Evolutionary conservation across 2,888 invertebrate genomes (phyloP), one percentile per base, ranked within the genome.

Genomic region (Rhimphoctona megacephalus): DNA sequence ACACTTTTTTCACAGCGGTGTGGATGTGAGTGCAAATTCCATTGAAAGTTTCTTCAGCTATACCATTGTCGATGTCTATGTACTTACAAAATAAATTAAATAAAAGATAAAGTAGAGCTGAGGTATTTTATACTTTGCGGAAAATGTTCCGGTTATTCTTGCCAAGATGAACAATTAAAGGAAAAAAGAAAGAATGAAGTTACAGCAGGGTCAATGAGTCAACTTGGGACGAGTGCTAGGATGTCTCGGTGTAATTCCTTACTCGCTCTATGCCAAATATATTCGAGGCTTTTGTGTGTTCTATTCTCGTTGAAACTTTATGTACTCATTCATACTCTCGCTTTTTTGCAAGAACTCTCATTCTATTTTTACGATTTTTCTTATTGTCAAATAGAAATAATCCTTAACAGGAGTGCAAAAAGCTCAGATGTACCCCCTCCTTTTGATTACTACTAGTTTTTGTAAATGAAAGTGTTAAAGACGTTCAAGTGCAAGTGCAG

Each of bases 131-230:
- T 64, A 67, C 81, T 74, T 70, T 25, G 83, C 17, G 61, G 76
- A 74, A 74, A 74, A 66, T 81, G 52, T 25, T 81, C 25, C 67
- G 74, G 39, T 67, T 67, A 67, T 67, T 74, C 64, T 66, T 73
- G 74, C 73, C 73, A 78, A 69, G 67, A 67, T 54, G 25, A 46
- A 30, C 33, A 33, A 52, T 66, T 36, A 4, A 43, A n/a, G 49
- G 66, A 22, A 33, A 49, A 66, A 66, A 66, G 39, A 39, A 22
- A 66, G 22, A n/a, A 19, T 2, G 19, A 33, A 30, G 64, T 64
- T 43, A 46, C 49, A 57, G 57, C 57, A 22, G 49, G 74, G 74
- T 74, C 74, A 74, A 39, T 57, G 74, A 74, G 25, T 39, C 39
- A 74, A 43, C 30, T 64, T 3, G 76, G n/a, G 11, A 43, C 17